Evolutionary conservation across 2,113 vertebrate genomes (phyloP), one percentile per base, ranked within the genome.

Genomic region (Rhineura floridana): DNA sequence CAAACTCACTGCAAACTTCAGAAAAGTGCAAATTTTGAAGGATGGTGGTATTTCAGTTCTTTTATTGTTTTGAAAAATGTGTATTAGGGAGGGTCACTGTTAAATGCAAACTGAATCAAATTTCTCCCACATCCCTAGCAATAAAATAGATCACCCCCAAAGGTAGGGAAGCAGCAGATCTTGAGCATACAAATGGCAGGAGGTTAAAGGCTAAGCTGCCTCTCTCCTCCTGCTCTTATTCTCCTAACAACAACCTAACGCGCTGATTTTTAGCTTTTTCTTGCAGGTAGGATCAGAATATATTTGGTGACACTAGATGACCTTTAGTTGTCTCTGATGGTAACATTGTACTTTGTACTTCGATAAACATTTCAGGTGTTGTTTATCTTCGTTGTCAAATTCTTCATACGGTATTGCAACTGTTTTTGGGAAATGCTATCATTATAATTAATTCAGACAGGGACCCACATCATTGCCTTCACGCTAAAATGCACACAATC

Each of bases 261-360:
- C n/a, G n/a, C n/a, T n/a, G n/a, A n/a, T n/a, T n/a, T n/a, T n/a
- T n/a, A n/a, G n/a, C n/a, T n/a, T n/a, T n/a, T n/a, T n/a, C n/a
- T n/a, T 30, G 30, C 3, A 52, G 28, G 50, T 62, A 25, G 50
- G n/a, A 62, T 13, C 52, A 81, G 52, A 81, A 39, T n/a, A 21
- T 62, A 19, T 62, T 55, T 73, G 13, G 30, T 79, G 46, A 12
- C 30, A 52, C 30, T 33, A 50, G 15, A 52, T 59, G 52, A 1
- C 19, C 19, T 81, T 62, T 42, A 62, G n/a, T 62, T 62, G 3
- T 81, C 55, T 11, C 17, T 82, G 30, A 4, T 33, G 86, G 81
- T 72, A 17, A 79, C 2, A 52, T 8, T 0, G 6, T 48, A 33
- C 6, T 81, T 8, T 0, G 6, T 48, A 33, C 6, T 81, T 84